Evolutionary conservation across 1,140 invertebrate genomes (phyloP).

Genomic region (Drosophila lacertosa): DNA sequence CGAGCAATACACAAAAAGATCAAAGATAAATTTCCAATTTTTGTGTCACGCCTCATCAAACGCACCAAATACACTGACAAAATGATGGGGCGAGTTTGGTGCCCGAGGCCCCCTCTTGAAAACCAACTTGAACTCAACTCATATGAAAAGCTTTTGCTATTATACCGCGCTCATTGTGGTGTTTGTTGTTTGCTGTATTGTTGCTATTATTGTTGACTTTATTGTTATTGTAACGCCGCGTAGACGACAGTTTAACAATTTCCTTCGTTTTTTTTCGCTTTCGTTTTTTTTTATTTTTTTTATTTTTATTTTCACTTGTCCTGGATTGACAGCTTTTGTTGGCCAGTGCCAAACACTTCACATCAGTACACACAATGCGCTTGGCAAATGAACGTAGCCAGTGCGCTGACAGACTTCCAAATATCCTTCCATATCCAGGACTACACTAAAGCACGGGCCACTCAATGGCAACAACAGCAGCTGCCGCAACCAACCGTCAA

Average conservation of each 20-base stretch:
- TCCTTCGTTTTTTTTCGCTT: constrained; percentile 10
- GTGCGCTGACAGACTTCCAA: constrained; percentile 24
- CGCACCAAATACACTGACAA: constrained; percentile 64
- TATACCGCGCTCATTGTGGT: constrained; percentile 66
- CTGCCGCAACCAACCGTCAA: neutral
- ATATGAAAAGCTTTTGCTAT: constrained; percentile 76
- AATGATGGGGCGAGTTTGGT: constrained; percentile 42
- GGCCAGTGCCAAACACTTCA: constrained; percentile 69
- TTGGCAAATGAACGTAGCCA: constrained; percentile 56
- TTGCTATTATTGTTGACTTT: constrained; percentile 76
- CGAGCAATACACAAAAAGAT: constrained; percentile 70
- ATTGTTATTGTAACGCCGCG: constrained; percentile 76
- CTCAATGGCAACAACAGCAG: constrained; percentile 25
- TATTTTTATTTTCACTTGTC: constrained; percentile 28
- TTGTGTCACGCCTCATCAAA: constrained; percentile 72
- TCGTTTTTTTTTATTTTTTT: neutral
- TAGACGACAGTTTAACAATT: constrained; percentile 75
- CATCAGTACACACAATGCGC: constrained; percentile 65
- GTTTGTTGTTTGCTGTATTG: constrained; percentile 48
- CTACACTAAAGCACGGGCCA: constrained; percentile 45
- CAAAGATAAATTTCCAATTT: constrained; percentile 82
- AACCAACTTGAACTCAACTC: constrained; percentile 58
- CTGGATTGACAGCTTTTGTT: constrained; percentile 73
- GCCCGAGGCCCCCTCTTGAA: neutral
- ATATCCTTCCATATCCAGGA: constrained; percentile 28